These are phyloP conservation scores for Chymomyza amoena DNA, from an alignment of 2,888 invertebrate genomes.

Conservation along the genomic window DNA sequence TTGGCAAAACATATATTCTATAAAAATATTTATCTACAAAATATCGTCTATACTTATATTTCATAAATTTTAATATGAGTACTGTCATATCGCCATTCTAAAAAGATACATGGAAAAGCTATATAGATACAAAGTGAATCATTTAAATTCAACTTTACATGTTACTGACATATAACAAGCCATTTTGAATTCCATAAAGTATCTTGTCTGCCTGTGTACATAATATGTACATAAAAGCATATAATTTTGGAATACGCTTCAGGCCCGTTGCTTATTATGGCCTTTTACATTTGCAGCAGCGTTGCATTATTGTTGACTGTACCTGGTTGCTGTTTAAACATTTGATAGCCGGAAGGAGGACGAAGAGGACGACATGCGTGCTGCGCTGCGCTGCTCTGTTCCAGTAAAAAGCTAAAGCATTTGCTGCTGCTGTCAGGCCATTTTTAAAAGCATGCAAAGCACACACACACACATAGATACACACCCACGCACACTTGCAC, in stretches of 20 bases:
- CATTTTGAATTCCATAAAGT: background rate
- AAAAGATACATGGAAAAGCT: too few relatives aligned
- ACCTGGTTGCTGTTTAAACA: background rate
- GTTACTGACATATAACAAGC: too few relatives aligned
- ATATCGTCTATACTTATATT: too few relatives aligned
- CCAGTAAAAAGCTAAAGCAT: background rate
- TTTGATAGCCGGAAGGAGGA: background rate
- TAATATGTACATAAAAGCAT: background rate
- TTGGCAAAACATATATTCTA: too few relatives aligned
- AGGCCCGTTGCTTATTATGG: background rate
- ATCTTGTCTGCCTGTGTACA: background rate
- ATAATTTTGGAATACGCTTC: background rate
- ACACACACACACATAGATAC: background rate
- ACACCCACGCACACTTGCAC: slow-evolving; percentile 1
- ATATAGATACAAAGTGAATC: too few relatives aligned
- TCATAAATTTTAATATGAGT: too few relatives aligned
- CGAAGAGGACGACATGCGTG: background rate
- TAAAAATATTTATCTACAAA: too few relatives aligned
- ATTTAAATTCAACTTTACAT: background rate
- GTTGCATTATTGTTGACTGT: background rate
- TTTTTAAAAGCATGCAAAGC: background rate
- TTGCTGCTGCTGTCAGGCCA: background rate
- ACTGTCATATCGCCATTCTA: too few relatives aligned
- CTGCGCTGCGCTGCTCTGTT: background rate
- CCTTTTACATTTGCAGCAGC: background rate